A percentile compares a stretch with the other conserved stretches of the same genome.
These are phyloP conservation scores for Yoshiicerus persimilis DNA, from an alignment of 1,140 invertebrate species.

Conservation along the genomic window DNA sequence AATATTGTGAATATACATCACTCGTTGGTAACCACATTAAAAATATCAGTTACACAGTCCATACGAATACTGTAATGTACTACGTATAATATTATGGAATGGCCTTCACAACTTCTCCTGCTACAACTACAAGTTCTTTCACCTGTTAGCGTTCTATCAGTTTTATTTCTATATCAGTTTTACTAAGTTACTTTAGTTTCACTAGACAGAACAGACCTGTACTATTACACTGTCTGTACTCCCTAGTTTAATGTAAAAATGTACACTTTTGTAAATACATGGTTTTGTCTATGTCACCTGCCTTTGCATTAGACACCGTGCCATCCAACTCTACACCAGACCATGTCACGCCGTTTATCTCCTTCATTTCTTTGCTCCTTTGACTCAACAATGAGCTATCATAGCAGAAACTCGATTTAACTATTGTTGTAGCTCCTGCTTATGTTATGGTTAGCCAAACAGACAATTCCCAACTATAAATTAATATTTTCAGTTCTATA, in stretches of 20 bases:
- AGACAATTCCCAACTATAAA: not conserved
- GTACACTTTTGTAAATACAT: not conserved
- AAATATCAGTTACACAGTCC: not conserved
- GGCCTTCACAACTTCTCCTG: not conserved
- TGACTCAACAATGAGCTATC: not conserved
- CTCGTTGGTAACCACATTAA: no score
- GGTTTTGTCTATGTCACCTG: not conserved
- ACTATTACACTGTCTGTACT: not conserved
- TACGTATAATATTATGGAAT: not conserved
- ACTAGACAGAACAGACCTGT: no score
- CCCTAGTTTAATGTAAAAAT: not conserved
- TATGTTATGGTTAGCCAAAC: not conserved
- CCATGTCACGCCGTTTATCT: not conserved
- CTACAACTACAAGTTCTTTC: conserved; percentile 24
- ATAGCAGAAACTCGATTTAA: not conserved
- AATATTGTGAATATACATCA: no score
- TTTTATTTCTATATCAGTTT: not conserved
- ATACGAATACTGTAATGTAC: no score
- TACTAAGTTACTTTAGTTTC: no score
- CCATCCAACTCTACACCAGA: not conserved
- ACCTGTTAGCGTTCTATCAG: not conserved
- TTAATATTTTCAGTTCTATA: not conserved
- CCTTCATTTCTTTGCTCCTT: not conserved
- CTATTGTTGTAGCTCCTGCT: not conserved
- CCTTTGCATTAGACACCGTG: no score